A percentile compares a stretch with the other conserved stretches of the same genome.
These are phyloP conservation scores for Zygothrica quintamaculata DNA, from an alignment of 2,888 invertebrate species.

Conservation along the genomic window DNA sequence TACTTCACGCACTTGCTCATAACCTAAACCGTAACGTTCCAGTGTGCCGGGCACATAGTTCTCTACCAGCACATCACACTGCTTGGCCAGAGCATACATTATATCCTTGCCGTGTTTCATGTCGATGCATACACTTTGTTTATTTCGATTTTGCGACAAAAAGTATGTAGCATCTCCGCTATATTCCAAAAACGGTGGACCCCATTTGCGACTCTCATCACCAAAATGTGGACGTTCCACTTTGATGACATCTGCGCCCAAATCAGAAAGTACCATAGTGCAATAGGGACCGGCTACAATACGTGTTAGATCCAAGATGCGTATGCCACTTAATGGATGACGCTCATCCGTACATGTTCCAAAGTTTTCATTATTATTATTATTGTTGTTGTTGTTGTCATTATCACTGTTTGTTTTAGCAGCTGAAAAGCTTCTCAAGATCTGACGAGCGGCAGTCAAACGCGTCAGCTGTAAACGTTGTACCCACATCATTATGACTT, in stretches of 20 bases:
- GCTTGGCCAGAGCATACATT: slow-evolving; percentile 89
- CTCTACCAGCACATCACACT: slow-evolving; percentile 95
- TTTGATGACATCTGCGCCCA: slow-evolving; percentile 97
- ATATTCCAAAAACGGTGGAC: slow-evolving; percentile 92
- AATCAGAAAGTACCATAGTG: slow-evolving; percentile 95
- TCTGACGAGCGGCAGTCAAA: slow-evolving; percentile 36
- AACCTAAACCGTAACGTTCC: slow-evolving; percentile 91
- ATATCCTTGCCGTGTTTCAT: slow-evolving; percentile 90
- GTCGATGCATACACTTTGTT: slow-evolving; percentile 95
- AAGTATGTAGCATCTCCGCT: slow-evolving; percentile 92
- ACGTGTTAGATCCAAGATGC: slow-evolving; percentile 92
- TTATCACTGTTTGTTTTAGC: slow-evolving; percentile 18
- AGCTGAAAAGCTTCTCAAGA: slow-evolving; percentile 62
- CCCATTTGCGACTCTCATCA: slow-evolving; percentile 97
- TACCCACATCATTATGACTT: slow-evolving; percentile 45
- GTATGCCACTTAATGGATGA: slow-evolving; percentile 89
- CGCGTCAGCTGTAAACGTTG: slow-evolving; percentile 32
- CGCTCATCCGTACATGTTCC: slow-evolving; percentile 48
- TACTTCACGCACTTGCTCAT: slow-evolving; percentile 88
- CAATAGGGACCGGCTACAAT: slow-evolving; percentile 97
- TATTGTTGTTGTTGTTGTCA: slow-evolving; percentile 13
- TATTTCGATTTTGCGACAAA: slow-evolving; percentile 95
- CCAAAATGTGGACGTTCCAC: slow-evolving; percentile 94
- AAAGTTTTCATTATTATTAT: background rate
- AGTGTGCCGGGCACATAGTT: slow-evolving; percentile 97